phyloP scores from a whole-genome alignment of 2,888 invertebrate genomes.

The Pecten maximus region DNA sequence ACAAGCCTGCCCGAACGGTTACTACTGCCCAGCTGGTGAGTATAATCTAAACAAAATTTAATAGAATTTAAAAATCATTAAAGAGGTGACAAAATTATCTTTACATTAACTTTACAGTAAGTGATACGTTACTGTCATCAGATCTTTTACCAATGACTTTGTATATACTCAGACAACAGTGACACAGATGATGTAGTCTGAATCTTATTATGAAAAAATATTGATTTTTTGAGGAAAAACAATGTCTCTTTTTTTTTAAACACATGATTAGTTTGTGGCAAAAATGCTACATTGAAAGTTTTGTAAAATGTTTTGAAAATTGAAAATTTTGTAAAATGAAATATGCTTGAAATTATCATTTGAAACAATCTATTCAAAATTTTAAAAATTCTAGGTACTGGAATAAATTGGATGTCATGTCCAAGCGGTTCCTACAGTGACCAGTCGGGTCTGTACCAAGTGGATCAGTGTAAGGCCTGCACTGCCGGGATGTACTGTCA shows the following conservation, averaged over 20 bases:
- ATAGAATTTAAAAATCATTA: too few species aligned
- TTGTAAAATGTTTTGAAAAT: not conserved
- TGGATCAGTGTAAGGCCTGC: conserved; percentile 76
- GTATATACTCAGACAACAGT: too few species aligned
- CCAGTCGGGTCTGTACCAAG: conserved; percentile 64
- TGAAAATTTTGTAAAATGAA: not conserved
- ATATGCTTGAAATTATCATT: not conserved
- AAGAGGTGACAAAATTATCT: too few species aligned
- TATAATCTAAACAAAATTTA: not conserved
- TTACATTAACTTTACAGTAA: too few species aligned
- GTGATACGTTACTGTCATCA: too few species aligned
- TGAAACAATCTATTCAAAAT: not conserved
- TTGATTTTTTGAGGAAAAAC: too few species aligned
- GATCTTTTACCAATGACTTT: too few species aligned
- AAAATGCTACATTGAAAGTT: too few species aligned
- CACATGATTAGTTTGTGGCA: too few species aligned
- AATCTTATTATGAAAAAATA: too few species aligned
- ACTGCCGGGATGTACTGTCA: conserved; percentile 77
- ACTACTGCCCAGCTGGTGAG: conserved; percentile 76
- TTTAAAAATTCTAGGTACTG: conserved; percentile 68
- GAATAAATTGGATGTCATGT: conserved; percentile 74
- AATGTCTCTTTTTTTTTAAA: too few species aligned
- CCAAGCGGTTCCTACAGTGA: conserved; percentile 78
- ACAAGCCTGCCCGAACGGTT: conserved; percentile 74
- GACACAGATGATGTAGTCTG: too few species aligned